phyloP scores from a whole-genome alignment of 2,113 vertebrate genomes.

The Poecilia latipinna region DNA sequence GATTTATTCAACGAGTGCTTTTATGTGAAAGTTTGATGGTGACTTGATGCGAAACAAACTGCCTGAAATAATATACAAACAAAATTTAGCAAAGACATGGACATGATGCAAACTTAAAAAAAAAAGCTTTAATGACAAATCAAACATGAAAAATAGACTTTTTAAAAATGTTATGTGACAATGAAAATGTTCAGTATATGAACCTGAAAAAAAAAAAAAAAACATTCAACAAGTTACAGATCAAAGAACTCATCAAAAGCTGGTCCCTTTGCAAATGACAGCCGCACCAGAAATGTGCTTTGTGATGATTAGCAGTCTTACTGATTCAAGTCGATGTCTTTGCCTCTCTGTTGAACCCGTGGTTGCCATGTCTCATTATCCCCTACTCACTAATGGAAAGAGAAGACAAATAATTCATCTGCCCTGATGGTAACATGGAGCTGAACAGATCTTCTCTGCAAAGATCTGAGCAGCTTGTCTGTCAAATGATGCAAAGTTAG shows the following conservation, averaged over 20 bases:
- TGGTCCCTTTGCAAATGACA: slow-evolving; percentile 29
- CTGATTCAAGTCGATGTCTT: slow-evolving; percentile 64
- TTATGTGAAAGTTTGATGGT: slow-evolving; percentile 41
- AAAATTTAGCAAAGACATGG: too few relatives aligned
- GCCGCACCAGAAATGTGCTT: slow-evolving; percentile 37
- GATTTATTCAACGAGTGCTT: slow-evolving; percentile 51
- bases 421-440: slow-evolving; percentile 58
- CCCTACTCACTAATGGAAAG: slow-evolving; percentile 62
- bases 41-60: slow-evolving; percentile 49
- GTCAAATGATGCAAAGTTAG: slow-evolving; percentile 24
- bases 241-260: slow-evolving; percentile 32
- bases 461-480: slow-evolving; percentile 43
- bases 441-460: slow-evolving; percentile 46
- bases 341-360: slow-evolving; percentile 63
- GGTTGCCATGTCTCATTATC: slow-evolving; percentile 75
- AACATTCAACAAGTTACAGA: neutral
- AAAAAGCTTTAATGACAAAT: too few relatives aligned
- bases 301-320: slow-evolving; percentile 61
- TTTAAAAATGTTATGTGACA: too few relatives aligned
- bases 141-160: too few relatives aligned
- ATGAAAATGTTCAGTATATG: neutral
- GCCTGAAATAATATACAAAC: slow-evolving; percentile 2
- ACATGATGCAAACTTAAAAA: too few relatives aligned
- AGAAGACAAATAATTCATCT: slow-evolving; percentile 75
- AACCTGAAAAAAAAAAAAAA: neutral